phyloP scores from a whole-genome alignment of 37 sponge, comb jelly and placozoan genomes.

The Corticium candelabrum region DNA sequence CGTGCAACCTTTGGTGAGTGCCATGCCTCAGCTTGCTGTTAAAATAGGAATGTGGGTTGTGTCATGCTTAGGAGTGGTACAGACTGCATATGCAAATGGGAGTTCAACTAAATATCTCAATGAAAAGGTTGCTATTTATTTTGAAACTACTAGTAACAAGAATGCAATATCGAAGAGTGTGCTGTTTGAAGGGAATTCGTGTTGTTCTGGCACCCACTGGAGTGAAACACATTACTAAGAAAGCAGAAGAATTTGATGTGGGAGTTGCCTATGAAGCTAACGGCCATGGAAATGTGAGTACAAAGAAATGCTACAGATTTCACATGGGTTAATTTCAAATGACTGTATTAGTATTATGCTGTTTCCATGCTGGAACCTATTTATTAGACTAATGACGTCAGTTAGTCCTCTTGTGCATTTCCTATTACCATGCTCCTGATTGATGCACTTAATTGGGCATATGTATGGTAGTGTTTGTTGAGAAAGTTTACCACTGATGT shows the following conservation, averaged over 20 bases:
- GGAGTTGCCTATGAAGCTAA: conserved; percentile 97
- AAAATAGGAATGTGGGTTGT: too few species aligned
- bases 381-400: too few species aligned
- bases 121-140: conserved; percentile 11
- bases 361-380: too few species aligned
- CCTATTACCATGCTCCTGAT: too few species aligned
- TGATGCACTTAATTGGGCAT: too few species aligned
- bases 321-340: not conserved
- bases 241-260: conserved; percentile 70
- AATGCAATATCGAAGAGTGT: too few species aligned
- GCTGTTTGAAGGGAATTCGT: conserved; percentile 13
- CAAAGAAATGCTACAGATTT: too few species aligned
- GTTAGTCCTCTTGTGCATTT: too few species aligned
- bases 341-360: not conserved
- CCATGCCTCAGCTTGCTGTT: too few species aligned
- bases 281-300: conserved; percentile 87
- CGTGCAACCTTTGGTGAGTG: too few species aligned
- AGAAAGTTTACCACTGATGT: too few species aligned
- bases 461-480: too few species aligned
- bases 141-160: not conserved
- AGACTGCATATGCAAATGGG: conserved; percentile 98
- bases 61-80: conserved; percentile 74
- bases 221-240: conserved; percentile 84
- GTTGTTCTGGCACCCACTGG: conserved; percentile 78
- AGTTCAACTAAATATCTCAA: conserved; percentile 66